Percentiles rank a stretch among this genome's conserved stretches.
These are phyloP conservation scores for Tarsius wallacei DNA, from an alignment of 2,797 vertebrate genomes.

Conservation along the genomic window DNA sequence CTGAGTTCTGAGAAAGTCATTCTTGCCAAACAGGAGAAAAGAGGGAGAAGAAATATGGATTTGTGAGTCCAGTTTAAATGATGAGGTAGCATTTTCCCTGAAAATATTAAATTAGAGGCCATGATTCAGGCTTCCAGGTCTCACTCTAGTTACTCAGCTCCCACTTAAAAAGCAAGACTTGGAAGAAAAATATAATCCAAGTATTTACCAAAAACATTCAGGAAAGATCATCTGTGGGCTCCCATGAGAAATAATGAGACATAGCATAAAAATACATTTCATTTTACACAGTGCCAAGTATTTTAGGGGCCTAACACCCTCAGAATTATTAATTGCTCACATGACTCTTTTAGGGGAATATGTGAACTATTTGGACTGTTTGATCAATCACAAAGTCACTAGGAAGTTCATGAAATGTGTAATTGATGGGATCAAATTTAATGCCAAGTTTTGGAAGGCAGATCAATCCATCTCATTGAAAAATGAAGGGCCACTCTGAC, in stretches of 20 bases:
- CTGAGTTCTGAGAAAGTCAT: constrained; percentile 59
- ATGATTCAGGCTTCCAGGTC: constrained; percentile 8
- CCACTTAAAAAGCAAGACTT: constrained; percentile 57
- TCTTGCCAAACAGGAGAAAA: constrained; percentile 79
- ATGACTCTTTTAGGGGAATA: background rate
- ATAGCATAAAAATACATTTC: background rate
- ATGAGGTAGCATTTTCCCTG: constrained; percentile 66
- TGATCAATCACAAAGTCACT: background rate
- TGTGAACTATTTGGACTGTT: background rate
- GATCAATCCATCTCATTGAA: background rate
- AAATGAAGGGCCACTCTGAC: background rate
- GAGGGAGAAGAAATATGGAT: constrained; percentile 79
- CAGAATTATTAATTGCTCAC: background rate
- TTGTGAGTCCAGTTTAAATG: constrained; percentile 72
- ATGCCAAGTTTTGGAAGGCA: background rate
- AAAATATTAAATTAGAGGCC: constrained; percentile 77
- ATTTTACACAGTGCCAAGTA: constrained; percentile 18
- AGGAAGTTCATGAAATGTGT: background rate
- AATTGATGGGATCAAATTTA: background rate
- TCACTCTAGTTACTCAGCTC: constrained; percentile 43
- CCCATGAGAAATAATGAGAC: background rate
- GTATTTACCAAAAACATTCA: constrained; percentile 30
- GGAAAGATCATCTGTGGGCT: background rate
- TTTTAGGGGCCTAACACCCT: background rate
- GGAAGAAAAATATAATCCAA: background rate